Percentiles rank a stretch among this genome's conserved stretches.
Conservation (phyloP, 2,888 invertebrate genomes). For the Agrotis exclamationis region DNA sequence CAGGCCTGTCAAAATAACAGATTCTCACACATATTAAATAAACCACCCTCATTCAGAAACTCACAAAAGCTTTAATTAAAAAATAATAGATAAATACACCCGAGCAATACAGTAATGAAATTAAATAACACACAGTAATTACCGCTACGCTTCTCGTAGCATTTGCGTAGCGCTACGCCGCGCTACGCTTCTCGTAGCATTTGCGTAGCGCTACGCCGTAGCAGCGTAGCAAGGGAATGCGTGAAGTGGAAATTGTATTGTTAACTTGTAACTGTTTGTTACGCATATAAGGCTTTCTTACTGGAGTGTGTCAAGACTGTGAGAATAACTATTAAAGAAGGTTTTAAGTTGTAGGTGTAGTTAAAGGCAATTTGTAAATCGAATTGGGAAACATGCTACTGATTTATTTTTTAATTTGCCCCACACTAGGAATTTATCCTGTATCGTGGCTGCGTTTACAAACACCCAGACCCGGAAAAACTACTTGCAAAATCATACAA, state of each 20-base stretch:
- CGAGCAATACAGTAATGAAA: slow-evolving; percentile 17
- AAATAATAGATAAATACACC: background rate
- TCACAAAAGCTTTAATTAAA: too few species aligned
- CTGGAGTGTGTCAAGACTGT: slow-evolving; percentile 8
- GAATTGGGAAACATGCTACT: background rate
- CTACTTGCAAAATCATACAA: too few species aligned
- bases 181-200: slow-evolving; percentile 43
- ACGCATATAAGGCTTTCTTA: slow-evolving; percentile 10
- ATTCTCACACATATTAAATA: too few species aligned
- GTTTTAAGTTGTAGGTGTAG: background rate
- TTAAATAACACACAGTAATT: slow-evolving; percentile 36
- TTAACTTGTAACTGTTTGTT: slow-evolving; percentile 9
- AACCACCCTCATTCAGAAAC: too few species aligned
- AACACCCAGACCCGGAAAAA: too few species aligned
- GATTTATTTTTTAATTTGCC: background rate
- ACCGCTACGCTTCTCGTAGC: slow-evolving; percentile 45
- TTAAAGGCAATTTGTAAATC: background rate
- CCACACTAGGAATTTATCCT: too few species aligned
- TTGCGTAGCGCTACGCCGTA: slow-evolving; percentile 50
- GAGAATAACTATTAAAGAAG: background rate
- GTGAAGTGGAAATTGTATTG: slow-evolving; percentile 18
- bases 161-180: slow-evolving; percentile 48
- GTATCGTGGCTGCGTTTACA: too few species aligned
- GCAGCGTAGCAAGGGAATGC: slow-evolving; percentile 31
- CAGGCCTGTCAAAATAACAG: too few species aligned